Conservation (phyloP, 2,888 invertebrate genomes). For the Morinoia aosen region DNA sequence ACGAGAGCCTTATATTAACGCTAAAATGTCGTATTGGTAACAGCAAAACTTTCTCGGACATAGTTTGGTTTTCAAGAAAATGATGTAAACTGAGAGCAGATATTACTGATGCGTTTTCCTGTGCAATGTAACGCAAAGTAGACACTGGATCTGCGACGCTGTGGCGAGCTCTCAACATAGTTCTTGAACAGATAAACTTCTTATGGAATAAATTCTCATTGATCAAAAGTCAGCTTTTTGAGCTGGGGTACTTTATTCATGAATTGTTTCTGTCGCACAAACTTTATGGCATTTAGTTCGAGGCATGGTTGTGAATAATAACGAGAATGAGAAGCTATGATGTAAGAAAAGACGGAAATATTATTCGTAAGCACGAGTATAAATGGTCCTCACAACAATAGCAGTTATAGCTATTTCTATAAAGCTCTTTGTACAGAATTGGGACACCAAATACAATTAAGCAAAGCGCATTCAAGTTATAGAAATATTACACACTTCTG, state of each 20-base stretch:
- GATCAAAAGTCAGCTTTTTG: background rate
- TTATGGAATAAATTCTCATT: background rate
- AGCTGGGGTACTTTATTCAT: background rate
- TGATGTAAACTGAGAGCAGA: background rate
- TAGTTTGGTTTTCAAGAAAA: background rate
- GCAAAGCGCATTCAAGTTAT: background rate
- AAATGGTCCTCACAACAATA: conserved; percentile 17
- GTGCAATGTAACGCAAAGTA: background rate
- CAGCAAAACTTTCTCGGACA: background rate
- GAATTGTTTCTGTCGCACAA: background rate
- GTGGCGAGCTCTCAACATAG: background rate
- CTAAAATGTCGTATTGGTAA: background rate
- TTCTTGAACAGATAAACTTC: background rate
- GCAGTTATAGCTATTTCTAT: background rate
- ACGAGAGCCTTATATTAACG: background rate
- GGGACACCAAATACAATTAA: background rate
- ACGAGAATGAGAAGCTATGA: background rate
- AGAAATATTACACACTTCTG: background rate
- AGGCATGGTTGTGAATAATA: background rate
- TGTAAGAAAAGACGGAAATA: background rate
- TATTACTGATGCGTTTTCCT: background rate
- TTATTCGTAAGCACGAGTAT: background rate
- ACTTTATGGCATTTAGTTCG: background rate
- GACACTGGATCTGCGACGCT: background rate
- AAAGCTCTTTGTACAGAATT: background rate